Evolutionary conservation across 2,888 invertebrate species (phyloP).

Genomic region (Xestia rhomboidea): DNA sequence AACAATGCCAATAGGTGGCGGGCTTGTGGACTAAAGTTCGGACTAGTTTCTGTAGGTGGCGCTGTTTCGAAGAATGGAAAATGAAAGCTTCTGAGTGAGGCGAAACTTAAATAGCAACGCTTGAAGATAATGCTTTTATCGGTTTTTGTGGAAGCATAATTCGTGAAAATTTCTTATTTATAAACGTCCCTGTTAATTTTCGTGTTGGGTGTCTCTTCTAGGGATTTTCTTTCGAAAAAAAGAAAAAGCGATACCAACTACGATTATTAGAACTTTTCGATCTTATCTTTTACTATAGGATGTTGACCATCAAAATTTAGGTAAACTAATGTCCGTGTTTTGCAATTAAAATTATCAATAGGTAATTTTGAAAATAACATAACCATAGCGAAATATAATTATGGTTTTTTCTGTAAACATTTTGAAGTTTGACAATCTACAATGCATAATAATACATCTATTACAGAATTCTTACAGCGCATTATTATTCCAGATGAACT

Average conservation of each 20-base stretch:
- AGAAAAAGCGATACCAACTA: too few species aligned
- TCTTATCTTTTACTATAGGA: neutral
- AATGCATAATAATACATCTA: neutral
- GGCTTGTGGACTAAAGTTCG: conserved; percentile 18
- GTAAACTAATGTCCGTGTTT: neutral
- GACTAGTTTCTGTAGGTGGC: conserved; percentile 11
- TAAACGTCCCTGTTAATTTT: neutral
- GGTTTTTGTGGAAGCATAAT: neutral
- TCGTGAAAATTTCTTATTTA: neutral
- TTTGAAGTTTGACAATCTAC: neutral
- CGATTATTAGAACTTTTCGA: neutral
- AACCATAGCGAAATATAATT: neutral
- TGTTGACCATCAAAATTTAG: neutral
- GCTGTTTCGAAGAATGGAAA: neutral
- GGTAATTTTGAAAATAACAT: neutral
- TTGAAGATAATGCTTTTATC: neutral
- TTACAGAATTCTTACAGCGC: neutral
- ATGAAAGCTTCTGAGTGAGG: neutral
- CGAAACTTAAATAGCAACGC: neutral
- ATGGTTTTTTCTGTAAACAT: neutral
- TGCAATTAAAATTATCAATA: neutral
- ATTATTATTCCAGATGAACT: conserved; percentile 14
- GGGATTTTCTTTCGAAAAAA: neutral
- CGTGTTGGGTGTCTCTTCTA: neutral
- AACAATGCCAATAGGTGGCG: conserved; percentile 7